A percentile compares a stretch with the other conserved stretches of the same genome.
These are phyloP conservation scores for Borostomias antarcticus DNA, from an alignment of 2,797 vertebrate species.

Conservation along the genomic window DNA sequence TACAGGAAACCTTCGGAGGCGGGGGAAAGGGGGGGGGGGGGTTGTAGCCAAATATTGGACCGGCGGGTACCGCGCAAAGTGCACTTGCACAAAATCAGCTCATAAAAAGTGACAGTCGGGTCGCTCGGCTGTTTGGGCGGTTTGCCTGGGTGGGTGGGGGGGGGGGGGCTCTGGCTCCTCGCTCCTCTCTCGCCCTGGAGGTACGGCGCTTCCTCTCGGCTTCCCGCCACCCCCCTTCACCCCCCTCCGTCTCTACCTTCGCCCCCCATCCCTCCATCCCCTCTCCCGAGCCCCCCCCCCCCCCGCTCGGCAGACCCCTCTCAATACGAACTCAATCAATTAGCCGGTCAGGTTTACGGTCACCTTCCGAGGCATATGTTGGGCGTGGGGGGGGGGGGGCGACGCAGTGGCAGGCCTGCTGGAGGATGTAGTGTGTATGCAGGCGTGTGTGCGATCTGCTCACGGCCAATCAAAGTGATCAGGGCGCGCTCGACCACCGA, in stretches of 20 bases:
- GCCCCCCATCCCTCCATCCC: too few species aligned
- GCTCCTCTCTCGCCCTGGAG: constrained; percentile 50
- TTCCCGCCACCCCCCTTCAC: background rate
- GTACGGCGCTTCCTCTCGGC: constrained; percentile 58
- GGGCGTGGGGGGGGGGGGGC: background rate
- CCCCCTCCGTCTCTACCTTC: too few species aligned
- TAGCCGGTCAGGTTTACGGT: constrained; percentile 14
- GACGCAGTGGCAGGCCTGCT: background rate
- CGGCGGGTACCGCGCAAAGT: constrained; percentile 48
- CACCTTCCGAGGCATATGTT: constrained; percentile 17
- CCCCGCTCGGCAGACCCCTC: constrained; percentile 13
- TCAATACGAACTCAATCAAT: constrained; percentile 25
- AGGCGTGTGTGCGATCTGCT: background rate
- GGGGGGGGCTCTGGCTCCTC: constrained; percentile 34
- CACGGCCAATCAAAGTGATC: background rate
- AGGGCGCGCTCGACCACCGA: background rate
- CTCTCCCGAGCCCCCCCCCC: too few species aligned
- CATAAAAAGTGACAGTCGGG: constrained; percentile 65
- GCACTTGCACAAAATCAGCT: constrained; percentile 46
- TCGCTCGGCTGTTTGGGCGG: constrained; percentile 38
- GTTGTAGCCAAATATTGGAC: constrained; percentile 45
- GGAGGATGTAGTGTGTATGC: background rate
- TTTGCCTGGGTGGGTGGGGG: constrained; percentile 14
- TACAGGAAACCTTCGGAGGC: constrained; percentile 36
- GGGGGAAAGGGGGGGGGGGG: background rate